Conservation (phyloP, 2,797 vertebrate species). For the Coregonus ussuriensis region DNA sequence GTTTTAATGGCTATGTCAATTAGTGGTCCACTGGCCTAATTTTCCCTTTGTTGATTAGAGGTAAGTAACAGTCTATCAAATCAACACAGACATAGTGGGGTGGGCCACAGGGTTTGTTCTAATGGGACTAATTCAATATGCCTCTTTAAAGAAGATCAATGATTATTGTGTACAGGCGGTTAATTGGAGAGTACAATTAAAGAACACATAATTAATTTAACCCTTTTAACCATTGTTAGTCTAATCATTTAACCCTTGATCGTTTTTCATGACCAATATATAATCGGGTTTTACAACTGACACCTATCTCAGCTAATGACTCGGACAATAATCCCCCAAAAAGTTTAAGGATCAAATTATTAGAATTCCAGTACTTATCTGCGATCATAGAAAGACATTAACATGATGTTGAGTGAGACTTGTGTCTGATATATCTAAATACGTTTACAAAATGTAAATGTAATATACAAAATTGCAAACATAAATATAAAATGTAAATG, state of each 20-base stretch:
- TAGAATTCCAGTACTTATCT: too few relatives aligned
- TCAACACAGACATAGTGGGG: slow-evolving; percentile 14
- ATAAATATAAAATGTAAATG: too few relatives aligned
- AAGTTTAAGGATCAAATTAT: too few relatives aligned
- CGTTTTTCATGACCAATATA: not conserved
- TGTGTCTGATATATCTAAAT: too few relatives aligned
- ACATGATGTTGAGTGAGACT: too few relatives aligned
- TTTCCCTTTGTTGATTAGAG: slow-evolving; percentile 21
- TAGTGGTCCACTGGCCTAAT: slow-evolving; percentile 17
- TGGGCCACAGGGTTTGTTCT: slow-evolving; percentile 19
- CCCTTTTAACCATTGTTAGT: not conserved
- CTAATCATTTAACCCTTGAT: not conserved
- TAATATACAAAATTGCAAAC: too few relatives aligned
- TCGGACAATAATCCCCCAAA: not conserved
- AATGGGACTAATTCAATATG: slow-evolving; percentile 29
- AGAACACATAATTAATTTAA: not conserved
- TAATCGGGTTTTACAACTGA: not conserved
- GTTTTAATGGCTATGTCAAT: slow-evolving; percentile 37
- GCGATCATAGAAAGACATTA: too few relatives aligned
- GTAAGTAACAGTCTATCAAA: slow-evolving; percentile 23
- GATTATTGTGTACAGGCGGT: slow-evolving; percentile 29
- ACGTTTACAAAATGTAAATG: too few relatives aligned
- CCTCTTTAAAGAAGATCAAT: slow-evolving; percentile 22
- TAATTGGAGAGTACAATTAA: slow-evolving; percentile 27
- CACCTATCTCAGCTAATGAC: not conserved